Conservation (phyloP, 2,888 invertebrate genomes). For the Capitulum mitella region DNA sequence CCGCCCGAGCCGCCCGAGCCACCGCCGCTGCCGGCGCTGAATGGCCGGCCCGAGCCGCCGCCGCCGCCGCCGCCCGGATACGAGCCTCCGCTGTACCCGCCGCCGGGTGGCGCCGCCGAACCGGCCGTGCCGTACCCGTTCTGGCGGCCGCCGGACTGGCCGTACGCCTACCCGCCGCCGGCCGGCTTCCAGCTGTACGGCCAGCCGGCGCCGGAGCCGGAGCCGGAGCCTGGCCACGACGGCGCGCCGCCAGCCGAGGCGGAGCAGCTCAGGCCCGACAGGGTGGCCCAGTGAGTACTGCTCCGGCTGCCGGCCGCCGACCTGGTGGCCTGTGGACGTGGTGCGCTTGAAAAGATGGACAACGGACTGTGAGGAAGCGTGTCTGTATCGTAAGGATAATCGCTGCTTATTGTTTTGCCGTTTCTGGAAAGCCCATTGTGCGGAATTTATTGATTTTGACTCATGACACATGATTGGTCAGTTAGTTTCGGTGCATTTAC, state of each 20-base stretch:
- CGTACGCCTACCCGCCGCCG: not conserved
- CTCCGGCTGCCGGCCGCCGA: too few species aligned
- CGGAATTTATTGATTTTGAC: too few species aligned
- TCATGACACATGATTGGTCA: too few species aligned
- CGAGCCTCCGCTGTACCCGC: slow-evolving; percentile 5
- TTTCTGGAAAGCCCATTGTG: too few species aligned
- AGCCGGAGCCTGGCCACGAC: not conserved
- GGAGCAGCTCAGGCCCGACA: not conserved
- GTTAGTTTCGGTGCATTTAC: too few species aligned
- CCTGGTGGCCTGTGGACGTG: too few species aligned
- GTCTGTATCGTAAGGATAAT: too few species aligned
- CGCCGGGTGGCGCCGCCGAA: not conserved
- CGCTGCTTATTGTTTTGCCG: too few species aligned
- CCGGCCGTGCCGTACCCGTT: not conserved
- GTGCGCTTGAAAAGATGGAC: too few species aligned
- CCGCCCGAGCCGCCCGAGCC: slow-evolving; percentile 22
- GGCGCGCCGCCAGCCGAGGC: slow-evolving; percentile 1
- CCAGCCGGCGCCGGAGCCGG: not conserved
- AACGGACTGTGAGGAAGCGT: too few species aligned
- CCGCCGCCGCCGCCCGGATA: not conserved
- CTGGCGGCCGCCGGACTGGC: not conserved
- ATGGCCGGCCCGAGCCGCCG: slow-evolving; percentile 29
- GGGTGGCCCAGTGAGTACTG: not conserved
- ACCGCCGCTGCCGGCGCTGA: slow-evolving; percentile 29
- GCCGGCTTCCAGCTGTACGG: not conserved